Percentiles rank a stretch among this genome's conserved stretches.
Evolutionary conservation across 2,888 invertebrate genomes (phyloP).

Genomic region (Frankliniella intonsa): DNA sequence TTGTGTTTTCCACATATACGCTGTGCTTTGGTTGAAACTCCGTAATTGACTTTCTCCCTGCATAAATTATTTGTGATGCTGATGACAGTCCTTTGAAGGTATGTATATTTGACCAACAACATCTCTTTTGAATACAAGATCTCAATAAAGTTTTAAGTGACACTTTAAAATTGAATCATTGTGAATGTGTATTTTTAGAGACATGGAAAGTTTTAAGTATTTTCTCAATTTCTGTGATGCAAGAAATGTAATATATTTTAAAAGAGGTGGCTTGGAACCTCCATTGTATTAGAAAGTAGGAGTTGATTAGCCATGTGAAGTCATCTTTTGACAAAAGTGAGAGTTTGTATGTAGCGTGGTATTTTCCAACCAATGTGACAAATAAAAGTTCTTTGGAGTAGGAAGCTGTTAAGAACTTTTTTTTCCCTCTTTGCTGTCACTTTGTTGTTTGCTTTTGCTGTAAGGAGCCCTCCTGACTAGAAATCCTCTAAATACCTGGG

Average conservation of each 20-base stretch:
- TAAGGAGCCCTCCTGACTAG: too few species aligned
- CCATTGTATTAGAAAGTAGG: background rate
- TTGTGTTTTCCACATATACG: too few species aligned
- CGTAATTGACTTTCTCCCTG: too few species aligned
- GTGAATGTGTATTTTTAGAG: constrained; percentile 23
- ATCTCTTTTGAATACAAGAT: constrained; percentile 4
- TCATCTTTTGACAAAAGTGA: background rate
- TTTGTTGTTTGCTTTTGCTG: too few species aligned
- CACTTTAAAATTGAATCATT: background rate
- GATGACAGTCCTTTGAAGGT: too few species aligned
- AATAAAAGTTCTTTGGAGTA: constrained; percentile 1
- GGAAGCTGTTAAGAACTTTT: too few species aligned
- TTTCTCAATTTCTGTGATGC: constrained; percentile 22
- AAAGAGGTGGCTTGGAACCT: background rate
- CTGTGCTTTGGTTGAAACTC: too few species aligned
- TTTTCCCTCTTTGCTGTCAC: too few species aligned
- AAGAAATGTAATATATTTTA: constrained; percentile 12
- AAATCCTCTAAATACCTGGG: too few species aligned
- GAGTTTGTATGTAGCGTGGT: background rate
- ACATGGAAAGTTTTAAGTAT: constrained; percentile 14
- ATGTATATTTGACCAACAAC: background rate
- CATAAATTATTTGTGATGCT: too few species aligned
- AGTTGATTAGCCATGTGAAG: background rate
- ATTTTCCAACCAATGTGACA: background rate
- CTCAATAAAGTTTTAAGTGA: constrained; percentile 20